Evolutionary conservation across 2,888 invertebrate genomes (phyloP), one percentile per base, ranked within the genome.

Genomic region (Argyresthia goedartella): DNA sequence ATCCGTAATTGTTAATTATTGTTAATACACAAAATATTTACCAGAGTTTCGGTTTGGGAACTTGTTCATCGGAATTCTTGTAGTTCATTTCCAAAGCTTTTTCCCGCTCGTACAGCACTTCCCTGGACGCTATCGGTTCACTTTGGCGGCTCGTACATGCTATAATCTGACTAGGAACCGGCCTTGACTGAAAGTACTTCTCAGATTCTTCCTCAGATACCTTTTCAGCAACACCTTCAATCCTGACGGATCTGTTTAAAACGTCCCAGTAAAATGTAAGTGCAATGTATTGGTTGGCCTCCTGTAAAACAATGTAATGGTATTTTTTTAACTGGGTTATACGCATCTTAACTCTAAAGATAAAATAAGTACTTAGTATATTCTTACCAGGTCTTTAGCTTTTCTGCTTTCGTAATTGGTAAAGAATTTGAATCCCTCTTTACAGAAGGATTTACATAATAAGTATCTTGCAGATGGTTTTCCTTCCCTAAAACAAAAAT

Each of bases 361-460:
- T 25, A 25, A 25, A 6, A 25, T 4, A 25, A 25, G 3, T 25
- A n/a, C n/a, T n/a, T n/a, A n/a, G 25, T 25, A 4, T 25, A 25
- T 7, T 60, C 79, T 73, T 69, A 93, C 95, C 85, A 99, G 87
- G 76, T 99, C 97, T 54, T 81, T 79, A 11, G 95, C 97, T 85
- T 99, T 99, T 48, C 95, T 90, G 69, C 99, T 99, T 25, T 89
- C 91, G 73, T 96, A 96, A 80, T 99, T 98, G 0, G 99, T 97
- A 67, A 93, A 99, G 79, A 99, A 99, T 58, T 91, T 92, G 71
- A 98, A 98, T 1, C 99, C 99, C 52, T 92, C 91, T 54, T 90
- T 88, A 48, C 92, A 92, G 80, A 91, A 96, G 8, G 93, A 93
- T 87, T 99, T 99, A 52, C 97, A 88, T 50, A 99, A 85, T 9